Evolutionary conservation across 2,797 vertebrate species (phyloP), one percentile per base, ranked within the genome.

Genomic region (Cyclopterus lumpus): DNA sequence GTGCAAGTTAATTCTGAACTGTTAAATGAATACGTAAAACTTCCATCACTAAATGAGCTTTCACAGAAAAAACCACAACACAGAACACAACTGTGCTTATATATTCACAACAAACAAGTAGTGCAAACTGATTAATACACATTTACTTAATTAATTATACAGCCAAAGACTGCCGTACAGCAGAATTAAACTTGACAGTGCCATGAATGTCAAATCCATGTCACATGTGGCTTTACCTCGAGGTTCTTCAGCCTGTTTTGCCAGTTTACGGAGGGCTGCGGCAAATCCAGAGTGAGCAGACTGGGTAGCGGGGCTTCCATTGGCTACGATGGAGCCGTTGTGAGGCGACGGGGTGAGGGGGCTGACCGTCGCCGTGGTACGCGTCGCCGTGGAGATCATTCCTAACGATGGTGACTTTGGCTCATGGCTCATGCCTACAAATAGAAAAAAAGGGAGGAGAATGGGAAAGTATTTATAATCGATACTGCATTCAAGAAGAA

Each of bases 361-460:
- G 95, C 95, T 99, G 93, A 99, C 98, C 81, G 98, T 99, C 93
- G 97, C 98, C 18, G 97, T 99, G 93, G 96, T 99, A 95, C 98
- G 96, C 60, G 97, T 97, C 84, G 97, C 96, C 10, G 97, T 97
- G 91, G 98, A 99, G 93, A 99, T 97, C 97, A 99, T 98, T 96
- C 97, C 97, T 98, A 99, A 94, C 68, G 97, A 98, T 96, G 97
- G 97, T 89, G 98, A 97, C 96, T 99, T 99, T 96, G 97, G 96
- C 96, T 99, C 98, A 99, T 99, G 98, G 97, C 97, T 99, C 98
- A 99, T 99, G 96, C 98, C 98, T 99, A 95, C 59, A 89, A 34
- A 91, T 30, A 61, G 75, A 94, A 78, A 93, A n/a, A 90, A 86
- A 93, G 89, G 42, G 72, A 76, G 76, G 60, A 90, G 64, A 81